These are phyloP conservation scores for Cephus spinipes DNA, from an alignment of 2,888 invertebrate genomes.

Conservation along the genomic window DNA sequence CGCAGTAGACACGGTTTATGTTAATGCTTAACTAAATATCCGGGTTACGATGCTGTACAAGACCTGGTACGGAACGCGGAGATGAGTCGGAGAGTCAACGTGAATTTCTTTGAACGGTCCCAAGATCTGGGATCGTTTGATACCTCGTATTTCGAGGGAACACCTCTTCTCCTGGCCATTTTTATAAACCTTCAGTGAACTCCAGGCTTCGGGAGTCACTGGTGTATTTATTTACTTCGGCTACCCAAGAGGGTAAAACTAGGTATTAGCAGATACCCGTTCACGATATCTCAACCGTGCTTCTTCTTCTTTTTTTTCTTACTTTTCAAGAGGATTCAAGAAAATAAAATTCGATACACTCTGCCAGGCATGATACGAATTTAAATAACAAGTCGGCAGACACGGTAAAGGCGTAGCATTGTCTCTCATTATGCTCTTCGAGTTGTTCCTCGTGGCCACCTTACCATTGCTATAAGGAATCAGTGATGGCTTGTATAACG, in stretches of 20 bases:
- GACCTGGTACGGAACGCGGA: background rate
- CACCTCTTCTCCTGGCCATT: background rate
- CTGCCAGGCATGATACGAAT: background rate
- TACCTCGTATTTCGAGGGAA: background rate
- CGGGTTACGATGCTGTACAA: background rate
- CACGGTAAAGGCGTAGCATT: slow-evolving; percentile 6
- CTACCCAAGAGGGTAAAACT: background rate
- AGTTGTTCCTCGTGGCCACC: background rate
- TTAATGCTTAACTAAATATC: slow-evolving; percentile 3
- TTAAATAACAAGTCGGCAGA: slow-evolving; percentile 5
- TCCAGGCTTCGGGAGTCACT: background rate
- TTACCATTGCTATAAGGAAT: background rate
- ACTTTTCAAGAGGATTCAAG: background rate
- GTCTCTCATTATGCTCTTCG: slow-evolving; percentile 2
- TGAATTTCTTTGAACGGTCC: background rate
- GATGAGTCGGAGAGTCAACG: background rate
- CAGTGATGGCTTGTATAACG: background rate
- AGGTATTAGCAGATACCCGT: background rate
- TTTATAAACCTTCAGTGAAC: background rate
- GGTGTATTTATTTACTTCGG: background rate
- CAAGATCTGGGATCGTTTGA: background rate
- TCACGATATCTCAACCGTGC: background rate
- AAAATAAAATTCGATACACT: background rate
- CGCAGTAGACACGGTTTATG: slow-evolving; percentile 5
- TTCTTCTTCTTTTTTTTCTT: background rate